These are phyloP conservation scores for Prietella phreatophila DNA, from an alignment of 2,113 vertebrate genomes.

Conservation along the genomic window DNA sequence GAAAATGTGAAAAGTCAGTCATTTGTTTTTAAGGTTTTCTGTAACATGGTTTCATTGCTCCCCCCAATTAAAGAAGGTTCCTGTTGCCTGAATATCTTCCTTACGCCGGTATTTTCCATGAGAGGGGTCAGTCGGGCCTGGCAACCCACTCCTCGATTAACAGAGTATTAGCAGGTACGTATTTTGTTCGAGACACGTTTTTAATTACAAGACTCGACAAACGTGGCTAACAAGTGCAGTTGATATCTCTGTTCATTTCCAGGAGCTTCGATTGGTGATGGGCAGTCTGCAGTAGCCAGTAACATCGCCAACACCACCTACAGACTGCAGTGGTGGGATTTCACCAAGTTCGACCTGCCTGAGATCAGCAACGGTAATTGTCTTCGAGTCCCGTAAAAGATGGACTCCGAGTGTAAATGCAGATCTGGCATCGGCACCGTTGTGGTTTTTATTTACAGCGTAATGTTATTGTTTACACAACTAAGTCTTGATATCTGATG, in stretches of 20 bases:
- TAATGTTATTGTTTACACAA: neutral
- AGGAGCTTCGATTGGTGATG: slow-evolving; percentile 97
- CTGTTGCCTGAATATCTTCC: slow-evolving; percentile 96
- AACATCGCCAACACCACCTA: slow-evolving; percentile 99
- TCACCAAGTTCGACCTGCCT: slow-evolving; percentile 96
- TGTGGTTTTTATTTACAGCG: neutral
- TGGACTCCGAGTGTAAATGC: neutral
- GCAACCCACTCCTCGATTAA: slow-evolving; percentile 98
- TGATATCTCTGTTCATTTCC: neutral
- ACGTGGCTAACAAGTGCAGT: neutral
- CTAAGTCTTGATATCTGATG: neutral
- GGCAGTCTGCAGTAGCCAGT: slow-evolving; percentile 97
- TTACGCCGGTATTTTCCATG: slow-evolving; percentile 98
- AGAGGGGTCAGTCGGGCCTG: slow-evolving; percentile 93
- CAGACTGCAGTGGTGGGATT: slow-evolving; percentile 99
- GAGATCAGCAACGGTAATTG: slow-evolving; percentile 96
- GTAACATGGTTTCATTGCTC: slow-evolving; percentile 30
- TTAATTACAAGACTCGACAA: neutral
- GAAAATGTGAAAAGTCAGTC: neutral
- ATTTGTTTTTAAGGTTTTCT: neutral
- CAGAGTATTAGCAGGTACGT: slow-evolving; percentile 90
- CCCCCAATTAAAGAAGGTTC: slow-evolving; percentile 79
- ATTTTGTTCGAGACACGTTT: neutral
- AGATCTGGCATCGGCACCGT: neutral
- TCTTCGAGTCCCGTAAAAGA: neutral